Evolutionary conservation across 92 coral and sea anemone species (phyloP).

Genomic region (Nematostella vectensis): DNA sequence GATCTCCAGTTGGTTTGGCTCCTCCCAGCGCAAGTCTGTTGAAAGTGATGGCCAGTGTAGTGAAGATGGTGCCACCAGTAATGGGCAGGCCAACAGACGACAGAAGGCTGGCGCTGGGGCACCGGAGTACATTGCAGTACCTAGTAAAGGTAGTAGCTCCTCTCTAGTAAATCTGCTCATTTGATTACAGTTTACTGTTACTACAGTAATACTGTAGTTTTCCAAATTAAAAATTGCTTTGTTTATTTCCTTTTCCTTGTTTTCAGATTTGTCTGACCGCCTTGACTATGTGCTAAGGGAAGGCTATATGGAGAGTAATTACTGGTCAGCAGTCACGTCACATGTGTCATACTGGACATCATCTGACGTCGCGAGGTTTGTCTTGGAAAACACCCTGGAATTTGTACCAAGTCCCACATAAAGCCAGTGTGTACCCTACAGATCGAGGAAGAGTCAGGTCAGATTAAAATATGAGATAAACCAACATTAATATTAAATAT

Average conservation of each 20-base stretch:
- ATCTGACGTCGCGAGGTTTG: conserved; percentile 78
- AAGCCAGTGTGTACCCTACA: neutral
- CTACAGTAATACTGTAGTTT: no score
- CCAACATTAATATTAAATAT: no score
- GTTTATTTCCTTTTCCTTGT: neutral
- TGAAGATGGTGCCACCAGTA: conserved; percentile 14
- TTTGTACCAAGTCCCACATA: neutral
- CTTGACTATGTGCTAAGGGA: conserved; percentile 78
- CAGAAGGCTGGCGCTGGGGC: conserved; percentile 24
- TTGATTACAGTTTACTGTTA: neutral
- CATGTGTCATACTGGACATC: conserved; percentile 94
- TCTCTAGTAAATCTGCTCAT: neutral
- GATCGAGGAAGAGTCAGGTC: neutral
- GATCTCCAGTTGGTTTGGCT: conserved; percentile 55
- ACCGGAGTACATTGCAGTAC: conserved; percentile 56
- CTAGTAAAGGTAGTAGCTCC: conserved; percentile 41
- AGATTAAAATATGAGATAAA: no score
- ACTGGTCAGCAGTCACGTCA: conserved; percentile 96
- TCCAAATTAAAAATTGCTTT: no score
- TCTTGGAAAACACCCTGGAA: conserved; percentile 70
- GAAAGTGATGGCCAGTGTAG: conserved; percentile 10
- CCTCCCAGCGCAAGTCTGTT: conserved; percentile 3
- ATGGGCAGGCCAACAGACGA: conserved; percentile 6
- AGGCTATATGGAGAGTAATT: conserved; percentile 87
- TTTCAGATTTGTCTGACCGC: conserved; percentile 74